phyloP scores from a whole-genome alignment of 2,888 invertebrate genomes.

The Hetaerina titia region DNA sequence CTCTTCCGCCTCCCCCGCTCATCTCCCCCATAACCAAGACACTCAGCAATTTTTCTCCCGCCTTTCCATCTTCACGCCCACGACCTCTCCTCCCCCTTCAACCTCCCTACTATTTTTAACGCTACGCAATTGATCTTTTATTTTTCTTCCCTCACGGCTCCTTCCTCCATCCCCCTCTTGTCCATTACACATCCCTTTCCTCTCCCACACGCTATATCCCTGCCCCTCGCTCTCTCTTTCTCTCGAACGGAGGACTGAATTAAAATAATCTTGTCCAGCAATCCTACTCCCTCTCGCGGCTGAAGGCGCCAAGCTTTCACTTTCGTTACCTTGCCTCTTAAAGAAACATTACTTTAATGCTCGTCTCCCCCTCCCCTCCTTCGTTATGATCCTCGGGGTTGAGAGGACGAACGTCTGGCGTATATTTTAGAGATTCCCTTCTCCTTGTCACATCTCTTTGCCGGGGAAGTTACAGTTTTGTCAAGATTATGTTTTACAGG shows the following conservation, averaged over 20 bases:
- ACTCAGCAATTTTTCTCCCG: not conserved
- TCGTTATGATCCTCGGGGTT: not conserved
- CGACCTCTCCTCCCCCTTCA: not conserved
- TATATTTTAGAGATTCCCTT: not conserved
- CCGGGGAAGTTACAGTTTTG: too few relatives aligned
- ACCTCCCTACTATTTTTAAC: not conserved
- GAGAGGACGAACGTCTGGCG: too few relatives aligned
- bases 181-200: not conserved
- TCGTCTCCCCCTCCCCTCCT: not conserved
- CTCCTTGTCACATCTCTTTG: not conserved
- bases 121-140: slow-evolving; percentile 45
- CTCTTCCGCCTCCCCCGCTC: not conserved
- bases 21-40: too few relatives aligned
- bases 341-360: not conserved
- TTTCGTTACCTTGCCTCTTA: not conserved
- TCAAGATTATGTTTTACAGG: too few relatives aligned
- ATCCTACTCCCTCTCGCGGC: not conserved
- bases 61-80: not conserved
- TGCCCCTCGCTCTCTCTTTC: not conserved
- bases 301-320: not conserved
- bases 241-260: not conserved
- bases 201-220: not conserved
- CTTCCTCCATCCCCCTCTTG: not conserved
- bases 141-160: not conserved
- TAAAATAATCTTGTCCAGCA: not conserved